Evolutionary conservation across 2,797 vertebrate species (phyloP).

Genomic region (Takifugu rubripes): DNA sequence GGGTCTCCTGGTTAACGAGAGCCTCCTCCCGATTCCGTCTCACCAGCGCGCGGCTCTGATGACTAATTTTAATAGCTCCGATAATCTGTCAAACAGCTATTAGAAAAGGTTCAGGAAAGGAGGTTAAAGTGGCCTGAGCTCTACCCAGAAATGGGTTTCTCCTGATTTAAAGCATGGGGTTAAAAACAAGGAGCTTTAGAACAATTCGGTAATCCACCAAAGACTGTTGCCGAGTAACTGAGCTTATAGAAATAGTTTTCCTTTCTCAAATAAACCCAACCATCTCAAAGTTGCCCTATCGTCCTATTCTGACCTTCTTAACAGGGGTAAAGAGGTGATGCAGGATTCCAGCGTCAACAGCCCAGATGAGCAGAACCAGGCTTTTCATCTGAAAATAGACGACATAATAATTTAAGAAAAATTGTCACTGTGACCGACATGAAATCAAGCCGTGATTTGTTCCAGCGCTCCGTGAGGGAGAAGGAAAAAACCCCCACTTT

Average conservation of each 20-base stretch:
- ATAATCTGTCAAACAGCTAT: constrained; percentile 68
- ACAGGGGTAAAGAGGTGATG: no score
- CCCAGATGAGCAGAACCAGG: not conserved
- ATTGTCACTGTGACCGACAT: no score
- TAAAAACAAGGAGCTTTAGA: constrained; percentile 16
- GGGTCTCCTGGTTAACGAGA: constrained; percentile 47
- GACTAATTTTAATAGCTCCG: constrained; percentile 71
- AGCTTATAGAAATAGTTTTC: no score
- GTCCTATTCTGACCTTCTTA: no score
- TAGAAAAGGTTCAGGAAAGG: constrained; percentile 47
- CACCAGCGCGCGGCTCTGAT: constrained; percentile 58
- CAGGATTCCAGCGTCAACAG: not conserved
- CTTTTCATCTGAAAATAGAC: not conserved
- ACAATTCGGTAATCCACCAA: no score
- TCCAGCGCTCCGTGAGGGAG: constrained; percentile 22
- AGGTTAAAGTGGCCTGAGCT: constrained; percentile 24
- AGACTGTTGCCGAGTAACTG: no score
- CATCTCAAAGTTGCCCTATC: no score
- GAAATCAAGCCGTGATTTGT: constrained; percentile 16
- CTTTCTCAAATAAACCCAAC: no score
- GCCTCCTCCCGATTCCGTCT: constrained; percentile 54
- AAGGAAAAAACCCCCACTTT: not conserved
- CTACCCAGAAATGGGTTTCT: constrained; percentile 9
- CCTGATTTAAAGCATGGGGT: constrained; percentile 14
- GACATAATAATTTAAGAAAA: no score